A percentile compares a stretch with the other conserved stretches of the same genome.
Evolutionary conservation across 2,113 vertebrate genomes (phyloP).

Genomic region (Hepsetus odoe): DNA sequence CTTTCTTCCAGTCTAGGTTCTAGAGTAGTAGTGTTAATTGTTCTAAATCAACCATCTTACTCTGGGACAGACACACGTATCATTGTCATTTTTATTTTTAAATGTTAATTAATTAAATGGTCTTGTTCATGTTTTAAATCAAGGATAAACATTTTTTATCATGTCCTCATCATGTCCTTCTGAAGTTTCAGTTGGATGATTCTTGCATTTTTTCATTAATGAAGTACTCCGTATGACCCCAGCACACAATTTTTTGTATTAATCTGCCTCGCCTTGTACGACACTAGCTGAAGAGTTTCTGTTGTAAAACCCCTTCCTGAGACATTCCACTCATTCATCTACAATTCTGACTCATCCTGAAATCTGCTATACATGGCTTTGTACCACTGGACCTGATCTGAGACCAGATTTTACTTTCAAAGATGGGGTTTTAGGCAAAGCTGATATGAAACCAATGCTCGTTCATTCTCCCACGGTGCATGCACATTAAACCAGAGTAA

Average conservation of each 20-base stretch:
- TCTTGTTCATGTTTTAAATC: too few relatives aligned
- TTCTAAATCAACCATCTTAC: background rate
- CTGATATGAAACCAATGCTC: constrained; percentile 32
- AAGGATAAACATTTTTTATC: too few relatives aligned
- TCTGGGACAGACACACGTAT: too few relatives aligned
- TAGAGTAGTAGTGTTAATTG: too few relatives aligned
- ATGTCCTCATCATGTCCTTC: too few relatives aligned
- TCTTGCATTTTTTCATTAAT: too few relatives aligned
- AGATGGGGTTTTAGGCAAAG: background rate
- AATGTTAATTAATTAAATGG: too few relatives aligned
- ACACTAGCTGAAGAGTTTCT: background rate
- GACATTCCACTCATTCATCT: constrained; percentile 16
- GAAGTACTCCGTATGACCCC: too few relatives aligned
- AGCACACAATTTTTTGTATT: too few relatives aligned
- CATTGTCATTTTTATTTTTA: too few relatives aligned
- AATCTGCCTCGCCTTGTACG: background rate
- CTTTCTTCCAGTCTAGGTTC: too few relatives aligned
- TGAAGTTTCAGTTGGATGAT: too few relatives aligned
- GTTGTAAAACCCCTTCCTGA: constrained; percentile 27
- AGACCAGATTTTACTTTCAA: constrained; percentile 2
- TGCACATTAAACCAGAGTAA: constrained; percentile 32
- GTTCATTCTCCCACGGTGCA: constrained; percentile 27
- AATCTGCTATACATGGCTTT: background rate
- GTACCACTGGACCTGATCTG: background rate
- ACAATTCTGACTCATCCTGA: constrained; percentile 44